Evolutionary conservation across 2,888 invertebrate species (phyloP).

Genomic region (Psylliodes chrysocephalus): DNA sequence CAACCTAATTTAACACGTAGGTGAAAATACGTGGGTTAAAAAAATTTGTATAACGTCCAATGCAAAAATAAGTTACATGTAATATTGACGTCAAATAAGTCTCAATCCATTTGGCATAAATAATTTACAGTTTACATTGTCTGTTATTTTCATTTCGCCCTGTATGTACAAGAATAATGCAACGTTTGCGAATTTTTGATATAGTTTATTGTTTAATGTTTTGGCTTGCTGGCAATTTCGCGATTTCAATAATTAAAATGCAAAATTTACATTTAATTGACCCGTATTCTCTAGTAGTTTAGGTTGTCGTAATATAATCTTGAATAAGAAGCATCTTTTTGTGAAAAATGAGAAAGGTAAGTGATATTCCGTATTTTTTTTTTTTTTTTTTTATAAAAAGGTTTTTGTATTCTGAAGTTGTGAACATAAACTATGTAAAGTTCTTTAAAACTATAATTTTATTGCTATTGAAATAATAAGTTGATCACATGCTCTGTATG

Average conservation of each 20-base stretch:
- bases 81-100: no score
- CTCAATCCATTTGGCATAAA: neutral
- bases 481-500: no score
- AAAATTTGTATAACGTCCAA: neutral
- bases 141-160: neutral
- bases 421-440: no score
- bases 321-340: constrained; percentile 1
- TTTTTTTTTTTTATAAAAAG: no score
- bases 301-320: neutral
- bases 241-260: neutral
- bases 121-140: neutral
- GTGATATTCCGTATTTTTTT: neutral
- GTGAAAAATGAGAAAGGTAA: constrained; percentile 10
- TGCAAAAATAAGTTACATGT: neutral
- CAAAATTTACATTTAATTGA: neutral
- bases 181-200: neutral
- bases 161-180: neutral
- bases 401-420: no score
- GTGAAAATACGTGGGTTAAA: neutral
- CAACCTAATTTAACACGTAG: no score
- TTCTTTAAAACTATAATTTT: no score
- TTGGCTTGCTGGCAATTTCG: neutral
- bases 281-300: neutral
- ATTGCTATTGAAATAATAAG: no score
- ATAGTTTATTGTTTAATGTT: constrained; percentile 4